A percentile compares a stretch with the other conserved stretches of the same genome.
These are phyloP conservation scores for Catamblyrhynchus diadema DNA, from an alignment of 2,797 vertebrate species.

Conservation along the genomic window DNA sequence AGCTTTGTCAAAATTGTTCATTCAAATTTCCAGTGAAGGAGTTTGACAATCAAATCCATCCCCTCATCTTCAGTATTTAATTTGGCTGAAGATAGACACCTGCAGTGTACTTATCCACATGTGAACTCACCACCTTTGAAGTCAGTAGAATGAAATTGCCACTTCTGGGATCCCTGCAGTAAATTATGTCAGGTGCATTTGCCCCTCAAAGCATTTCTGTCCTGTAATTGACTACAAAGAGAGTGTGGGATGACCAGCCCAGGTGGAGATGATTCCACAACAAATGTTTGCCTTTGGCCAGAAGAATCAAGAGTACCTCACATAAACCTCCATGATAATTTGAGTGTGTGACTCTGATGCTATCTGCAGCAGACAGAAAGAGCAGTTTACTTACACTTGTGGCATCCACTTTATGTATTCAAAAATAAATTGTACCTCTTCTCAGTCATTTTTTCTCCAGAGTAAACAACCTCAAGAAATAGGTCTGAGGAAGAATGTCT, in stretches of 20 bases:
- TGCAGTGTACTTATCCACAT: neutral
- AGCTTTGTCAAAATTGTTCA: neutral
- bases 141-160: neutral
- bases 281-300: neutral
- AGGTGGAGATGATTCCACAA: neutral
- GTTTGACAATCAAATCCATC: neutral
- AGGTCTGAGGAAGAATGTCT: neutral
- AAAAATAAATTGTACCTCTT: neutral
- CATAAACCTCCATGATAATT: neutral
- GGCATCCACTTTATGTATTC: neutral
- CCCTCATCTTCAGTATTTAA: neutral
- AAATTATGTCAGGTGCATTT: neutral
- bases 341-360: neutral
- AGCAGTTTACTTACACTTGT: neutral
- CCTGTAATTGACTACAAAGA: neutral
- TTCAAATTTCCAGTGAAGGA: neutral
- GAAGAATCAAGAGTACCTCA: neutral
- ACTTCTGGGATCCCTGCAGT: neutral
- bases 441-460: neutral
- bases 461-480: neutral
- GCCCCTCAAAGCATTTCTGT: neutral
- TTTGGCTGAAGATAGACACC: neutral
- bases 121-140: neutral
- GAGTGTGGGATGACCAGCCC: neutral
- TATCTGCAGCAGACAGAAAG: neutral